phyloP scores from a whole-genome alignment of 2,888 invertebrate species.

The Adela reaumurella region DNA sequence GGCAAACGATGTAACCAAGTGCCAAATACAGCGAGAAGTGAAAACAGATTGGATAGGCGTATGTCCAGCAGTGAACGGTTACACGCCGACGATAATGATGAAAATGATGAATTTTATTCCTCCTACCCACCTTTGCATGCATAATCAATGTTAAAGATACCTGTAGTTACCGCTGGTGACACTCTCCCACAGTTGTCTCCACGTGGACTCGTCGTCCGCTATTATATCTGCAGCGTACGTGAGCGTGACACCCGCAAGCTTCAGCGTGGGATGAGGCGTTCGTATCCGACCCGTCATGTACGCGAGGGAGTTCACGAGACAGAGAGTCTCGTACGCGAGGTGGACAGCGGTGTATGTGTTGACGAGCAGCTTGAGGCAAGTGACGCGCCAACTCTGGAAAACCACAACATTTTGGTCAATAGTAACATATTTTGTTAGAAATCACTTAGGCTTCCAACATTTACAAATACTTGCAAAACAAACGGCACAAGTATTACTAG shows the following conservation, averaged over 20 bases:
- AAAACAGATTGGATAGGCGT: no score
- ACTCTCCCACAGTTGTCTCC: slow-evolving; percentile 24
- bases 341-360: slow-evolving; percentile 45
- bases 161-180: slow-evolving; percentile 31
- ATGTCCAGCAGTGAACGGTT: no score
- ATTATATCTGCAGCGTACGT: slow-evolving; percentile 58
- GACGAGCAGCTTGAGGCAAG: slow-evolving; percentile 25
- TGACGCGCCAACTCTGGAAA: slow-evolving; percentile 30
- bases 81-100: no score
- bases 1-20: no score
- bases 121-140: no score
- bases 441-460: no score
- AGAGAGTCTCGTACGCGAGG: slow-evolving; percentile 31
- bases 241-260: slow-evolving; percentile 53
- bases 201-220: slow-evolving; percentile 19
- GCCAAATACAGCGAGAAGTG: no score
- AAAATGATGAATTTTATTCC: no score
- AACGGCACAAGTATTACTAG: no score
- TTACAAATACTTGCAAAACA: no score
- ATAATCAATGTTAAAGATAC: slow-evolving; percentile 2
- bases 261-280: slow-evolving; percentile 51
- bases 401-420: no score
- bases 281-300: slow-evolving; percentile 55
- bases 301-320: slow-evolving; percentile 52
- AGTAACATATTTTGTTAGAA: no score